Percentiles rank a stretch among this genome's conserved stretches.
phyloP scores from a whole-genome alignment of 2,797 vertebrate genomes.

The Momotus momota region DNA sequence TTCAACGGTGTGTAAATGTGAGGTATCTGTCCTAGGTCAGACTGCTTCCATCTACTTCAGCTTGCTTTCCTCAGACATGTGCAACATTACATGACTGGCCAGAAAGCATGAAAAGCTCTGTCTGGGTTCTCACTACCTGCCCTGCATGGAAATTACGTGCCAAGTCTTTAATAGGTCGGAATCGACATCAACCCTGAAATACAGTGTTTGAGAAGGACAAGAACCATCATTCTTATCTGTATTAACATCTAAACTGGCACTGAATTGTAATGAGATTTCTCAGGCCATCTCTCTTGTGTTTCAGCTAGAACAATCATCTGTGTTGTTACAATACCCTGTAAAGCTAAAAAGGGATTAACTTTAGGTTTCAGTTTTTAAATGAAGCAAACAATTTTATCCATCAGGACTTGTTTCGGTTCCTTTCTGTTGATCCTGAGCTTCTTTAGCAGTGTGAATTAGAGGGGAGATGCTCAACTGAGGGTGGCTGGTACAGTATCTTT shows the following conservation, averaged over 20 bases:
- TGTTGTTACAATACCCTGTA: not conserved
- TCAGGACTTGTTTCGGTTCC: not conserved
- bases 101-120: not conserved
- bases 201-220: not conserved
- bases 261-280: not conserved
- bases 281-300: not conserved
- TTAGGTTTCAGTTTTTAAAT: not conserved
- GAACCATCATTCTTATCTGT: not conserved
- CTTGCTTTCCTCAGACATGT: not conserved
- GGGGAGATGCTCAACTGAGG: not conserved
- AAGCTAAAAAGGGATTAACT: not conserved
- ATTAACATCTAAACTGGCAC: not conserved
- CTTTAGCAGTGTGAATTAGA: not conserved
- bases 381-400: not conserved
- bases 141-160: not conserved
- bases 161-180: not conserved
- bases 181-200: not conserved
- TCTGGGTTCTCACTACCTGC: not conserved
- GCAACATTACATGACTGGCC: not conserved
- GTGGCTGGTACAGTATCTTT: not conserved
- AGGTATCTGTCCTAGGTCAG: not conserved
- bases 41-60: not conserved
- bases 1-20: not conserved
- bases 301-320: not conserved
- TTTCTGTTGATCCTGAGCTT: not conserved